phyloP scores from a whole-genome alignment of 2,113 vertebrate species.

The Sinosuthora webbiana region DNA sequence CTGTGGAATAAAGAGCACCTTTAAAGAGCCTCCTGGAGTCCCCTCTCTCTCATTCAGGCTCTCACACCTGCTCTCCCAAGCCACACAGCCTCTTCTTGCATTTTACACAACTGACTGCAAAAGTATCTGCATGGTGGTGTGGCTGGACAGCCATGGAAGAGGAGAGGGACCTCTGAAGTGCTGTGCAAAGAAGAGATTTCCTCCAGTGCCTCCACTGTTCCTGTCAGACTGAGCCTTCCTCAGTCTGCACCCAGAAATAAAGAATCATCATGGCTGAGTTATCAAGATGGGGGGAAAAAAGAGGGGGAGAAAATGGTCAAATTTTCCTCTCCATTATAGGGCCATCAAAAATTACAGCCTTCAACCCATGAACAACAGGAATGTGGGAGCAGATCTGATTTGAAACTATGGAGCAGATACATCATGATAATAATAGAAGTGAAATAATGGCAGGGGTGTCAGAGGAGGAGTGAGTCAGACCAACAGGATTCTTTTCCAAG shows the following conservation, averaged over 20 bases:
- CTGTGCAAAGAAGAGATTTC: not conserved
- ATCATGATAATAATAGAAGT: not conserved
- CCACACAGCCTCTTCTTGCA: not conserved
- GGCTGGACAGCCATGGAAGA: not conserved
- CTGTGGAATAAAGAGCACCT: no score
- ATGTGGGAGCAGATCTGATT: not conserved
- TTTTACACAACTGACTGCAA: not conserved
- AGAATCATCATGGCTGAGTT: not conserved
- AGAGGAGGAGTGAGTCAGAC: not conserved
- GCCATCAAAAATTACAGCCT: not conserved
- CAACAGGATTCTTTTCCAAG: not conserved
- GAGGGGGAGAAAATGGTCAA: not conserved
- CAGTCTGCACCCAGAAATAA: not conserved
- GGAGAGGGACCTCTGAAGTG: not conserved
- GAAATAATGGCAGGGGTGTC: not conserved
- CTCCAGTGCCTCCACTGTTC: not conserved
- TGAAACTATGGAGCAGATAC: not conserved
- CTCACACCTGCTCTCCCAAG: not conserved
- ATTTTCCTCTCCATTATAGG: not conserved
- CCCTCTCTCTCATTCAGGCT: no score
- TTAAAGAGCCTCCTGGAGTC: no score
- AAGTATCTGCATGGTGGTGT: fast-evolving
- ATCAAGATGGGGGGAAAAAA: fast-evolving
- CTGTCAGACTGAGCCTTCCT: not conserved
- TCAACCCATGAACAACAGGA: not conserved